Conservation (phyloP, 2,888 invertebrate genomes). For the Mesopsocus fuscifrons region DNA sequence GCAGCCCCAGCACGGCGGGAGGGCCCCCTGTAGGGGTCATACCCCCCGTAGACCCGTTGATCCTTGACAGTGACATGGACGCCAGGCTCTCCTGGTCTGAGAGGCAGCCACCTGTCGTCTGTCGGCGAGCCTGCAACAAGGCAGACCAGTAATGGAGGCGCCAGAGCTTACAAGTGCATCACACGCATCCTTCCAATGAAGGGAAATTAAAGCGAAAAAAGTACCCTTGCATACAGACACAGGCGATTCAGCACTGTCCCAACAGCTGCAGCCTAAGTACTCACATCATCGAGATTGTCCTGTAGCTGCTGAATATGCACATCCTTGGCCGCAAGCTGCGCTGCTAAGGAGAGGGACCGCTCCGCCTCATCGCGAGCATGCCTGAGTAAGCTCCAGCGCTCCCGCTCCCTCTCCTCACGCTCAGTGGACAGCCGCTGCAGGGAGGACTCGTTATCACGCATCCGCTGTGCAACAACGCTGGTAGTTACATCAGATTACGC, state of each 20-base stretch:
- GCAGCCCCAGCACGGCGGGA: constrained; percentile 22
- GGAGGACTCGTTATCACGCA: constrained; percentile 60
- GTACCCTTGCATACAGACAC: too few species aligned
- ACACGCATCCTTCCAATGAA: too few species aligned
- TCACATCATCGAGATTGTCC: constrained; percentile 65
- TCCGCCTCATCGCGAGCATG: constrained; percentile 84
- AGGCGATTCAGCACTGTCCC: too few species aligned
- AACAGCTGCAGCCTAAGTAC: too few species aligned
- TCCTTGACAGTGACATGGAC: constrained; percentile 39
- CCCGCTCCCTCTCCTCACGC: constrained; percentile 60
- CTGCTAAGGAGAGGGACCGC: constrained; percentile 63
- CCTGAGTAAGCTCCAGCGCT: constrained; percentile 70
- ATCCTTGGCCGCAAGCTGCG: constrained; percentile 73
- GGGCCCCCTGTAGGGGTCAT: constrained; percentile 15
- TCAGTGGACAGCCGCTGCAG: constrained; percentile 37
- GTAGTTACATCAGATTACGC: constrained; percentile 3
- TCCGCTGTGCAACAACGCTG: constrained; percentile 36
- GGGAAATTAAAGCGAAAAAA: too few species aligned
- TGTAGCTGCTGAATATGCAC: constrained; percentile 69
- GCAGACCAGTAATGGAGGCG: too few species aligned
- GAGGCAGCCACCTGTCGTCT: constrained; percentile 55
- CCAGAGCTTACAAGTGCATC: too few species aligned
- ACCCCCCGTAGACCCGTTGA: constrained; percentile 27
- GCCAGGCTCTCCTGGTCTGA: constrained; percentile 70
- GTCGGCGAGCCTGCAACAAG: constrained; percentile 47